Percentiles rank a stretch among this genome's conserved stretches.
Conservation (phyloP, 1,140 invertebrate genomes). For the Bombus waltoni region DNA sequence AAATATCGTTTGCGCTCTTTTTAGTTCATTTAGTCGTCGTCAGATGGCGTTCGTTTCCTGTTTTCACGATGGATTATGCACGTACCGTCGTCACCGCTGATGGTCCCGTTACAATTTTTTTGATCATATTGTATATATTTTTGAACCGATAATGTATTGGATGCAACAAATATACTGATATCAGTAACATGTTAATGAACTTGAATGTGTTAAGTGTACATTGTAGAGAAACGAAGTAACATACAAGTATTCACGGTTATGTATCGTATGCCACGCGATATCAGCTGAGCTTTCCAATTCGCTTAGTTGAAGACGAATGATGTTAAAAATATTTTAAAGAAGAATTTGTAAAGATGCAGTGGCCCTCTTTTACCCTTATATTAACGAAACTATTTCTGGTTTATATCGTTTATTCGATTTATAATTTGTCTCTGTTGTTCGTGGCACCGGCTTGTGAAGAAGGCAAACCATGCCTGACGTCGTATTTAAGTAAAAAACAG, state of each 20-base stretch:
- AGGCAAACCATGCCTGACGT: slow-evolving; percentile 84
- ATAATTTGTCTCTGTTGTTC: slow-evolving; percentile 88
- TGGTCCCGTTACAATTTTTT: background rate
- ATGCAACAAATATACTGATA: background rate
- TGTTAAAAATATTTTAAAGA: background rate
- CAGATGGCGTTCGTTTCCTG: background rate
- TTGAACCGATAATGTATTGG: background rate
- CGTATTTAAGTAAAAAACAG: slow-evolving; percentile 84
- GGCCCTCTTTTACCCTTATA: slow-evolving; percentile 83
- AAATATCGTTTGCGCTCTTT: background rate
- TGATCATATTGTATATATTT: background rate
- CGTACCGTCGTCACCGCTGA: too few relatives aligned
- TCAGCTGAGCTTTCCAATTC: background rate
- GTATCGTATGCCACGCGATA: background rate
- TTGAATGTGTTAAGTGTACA: background rate
- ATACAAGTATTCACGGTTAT: background rate
- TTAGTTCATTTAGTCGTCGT: background rate
- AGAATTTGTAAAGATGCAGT: slow-evolving; percentile 66
- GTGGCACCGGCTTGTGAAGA: slow-evolving; percentile 86
- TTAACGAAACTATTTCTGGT: slow-evolving; percentile 86
- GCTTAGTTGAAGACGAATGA: background rate
- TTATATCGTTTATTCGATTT: slow-evolving; percentile 89
- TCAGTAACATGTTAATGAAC: background rate
- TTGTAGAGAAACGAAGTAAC: background rate
- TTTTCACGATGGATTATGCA: background rate